Evolutionary conservation across 2,113 vertebrate species (phyloP).

Genomic region (Paratilapia polleni): DNA sequence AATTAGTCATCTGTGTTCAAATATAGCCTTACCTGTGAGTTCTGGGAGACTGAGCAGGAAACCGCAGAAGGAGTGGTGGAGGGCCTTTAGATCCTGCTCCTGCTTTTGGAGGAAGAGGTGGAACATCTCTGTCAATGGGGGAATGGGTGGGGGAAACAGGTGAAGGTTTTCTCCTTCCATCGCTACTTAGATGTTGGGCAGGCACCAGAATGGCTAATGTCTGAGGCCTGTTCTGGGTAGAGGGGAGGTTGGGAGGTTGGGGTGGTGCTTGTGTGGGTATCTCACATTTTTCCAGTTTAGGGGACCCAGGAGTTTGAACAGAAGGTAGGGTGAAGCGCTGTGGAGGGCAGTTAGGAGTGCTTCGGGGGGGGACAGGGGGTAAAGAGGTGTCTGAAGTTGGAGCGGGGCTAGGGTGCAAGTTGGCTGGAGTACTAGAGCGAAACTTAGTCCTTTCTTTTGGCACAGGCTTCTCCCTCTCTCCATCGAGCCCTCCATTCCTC

Average conservation of each 20-base stretch:
- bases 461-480: constrained; percentile 73
- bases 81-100: constrained; percentile 60
- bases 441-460: constrained; percentile 87
- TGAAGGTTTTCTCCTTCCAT: constrained; percentile 18
- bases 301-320: background rate
- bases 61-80: constrained; percentile 59
- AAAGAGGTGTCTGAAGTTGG: constrained; percentile 30
- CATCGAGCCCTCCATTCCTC: constrained; percentile 62
- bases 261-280: background rate
- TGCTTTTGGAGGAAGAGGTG: constrained; percentile 83
- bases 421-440: constrained; percentile 12
- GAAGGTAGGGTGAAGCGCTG: constrained; percentile 62
- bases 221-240: constrained; percentile 23
- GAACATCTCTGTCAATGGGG: constrained; percentile 46
- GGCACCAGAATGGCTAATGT: constrained; percentile 31
- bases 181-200: background rate
- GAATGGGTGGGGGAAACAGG: constrained; percentile 10
- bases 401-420: background rate
- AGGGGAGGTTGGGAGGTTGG: background rate
- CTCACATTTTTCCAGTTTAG: background rate
- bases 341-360: constrained; percentile 83
- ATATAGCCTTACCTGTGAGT: constrained; percentile 64
- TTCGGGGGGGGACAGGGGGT: constrained; percentile 89
- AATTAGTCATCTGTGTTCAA: background rate
- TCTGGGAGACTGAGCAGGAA: constrained; percentile 48